A percentile compares a stretch with the other conserved stretches of the same genome.
Evolutionary conservation across 2,888 invertebrate species (phyloP).

Genomic region (Nebria brevicollis): DNA sequence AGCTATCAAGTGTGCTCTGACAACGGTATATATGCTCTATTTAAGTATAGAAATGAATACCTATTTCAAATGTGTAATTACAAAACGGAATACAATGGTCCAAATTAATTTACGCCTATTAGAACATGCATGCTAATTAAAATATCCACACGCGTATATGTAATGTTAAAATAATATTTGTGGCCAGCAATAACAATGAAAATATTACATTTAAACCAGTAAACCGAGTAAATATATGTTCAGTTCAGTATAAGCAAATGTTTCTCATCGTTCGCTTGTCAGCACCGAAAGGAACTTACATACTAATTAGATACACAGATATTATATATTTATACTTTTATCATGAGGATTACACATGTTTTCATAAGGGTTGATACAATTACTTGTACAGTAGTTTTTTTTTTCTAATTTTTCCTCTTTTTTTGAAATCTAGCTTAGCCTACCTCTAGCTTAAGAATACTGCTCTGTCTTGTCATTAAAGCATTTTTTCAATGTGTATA

Average conservation of each 20-base stretch:
- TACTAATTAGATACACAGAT: constrained; percentile 42
- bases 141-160: neutral
- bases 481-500: constrained; percentile 39
- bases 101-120: too few relatives aligned
- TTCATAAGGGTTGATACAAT: constrained; percentile 19
- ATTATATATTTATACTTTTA: constrained; percentile 36
- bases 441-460: constrained; percentile 47
- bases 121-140: neutral
- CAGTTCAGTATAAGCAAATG: constrained; percentile 9
- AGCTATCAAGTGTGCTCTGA: too few relatives aligned
- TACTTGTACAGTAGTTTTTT: neutral
- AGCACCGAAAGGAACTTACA: constrained; percentile 47
- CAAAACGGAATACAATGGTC: too few relatives aligned
- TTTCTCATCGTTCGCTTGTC: constrained; percentile 34
- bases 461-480: constrained; percentile 43
- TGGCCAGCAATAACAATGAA: neutral
- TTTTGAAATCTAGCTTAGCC: constrained; percentile 37
- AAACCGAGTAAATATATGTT: neutral
- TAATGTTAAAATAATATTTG: neutral
- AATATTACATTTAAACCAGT: neutral
- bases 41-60: too few relatives aligned
- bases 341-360: constrained; percentile 18
- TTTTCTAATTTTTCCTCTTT: neutral
- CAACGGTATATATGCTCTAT: too few relatives aligned
- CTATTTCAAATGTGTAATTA: too few relatives aligned